Percentiles rank a stretch among this genome's conserved stretches.
Evolutionary conservation across 2,888 invertebrate species (phyloP).

Genomic region (Drosophila siamana): DNA sequence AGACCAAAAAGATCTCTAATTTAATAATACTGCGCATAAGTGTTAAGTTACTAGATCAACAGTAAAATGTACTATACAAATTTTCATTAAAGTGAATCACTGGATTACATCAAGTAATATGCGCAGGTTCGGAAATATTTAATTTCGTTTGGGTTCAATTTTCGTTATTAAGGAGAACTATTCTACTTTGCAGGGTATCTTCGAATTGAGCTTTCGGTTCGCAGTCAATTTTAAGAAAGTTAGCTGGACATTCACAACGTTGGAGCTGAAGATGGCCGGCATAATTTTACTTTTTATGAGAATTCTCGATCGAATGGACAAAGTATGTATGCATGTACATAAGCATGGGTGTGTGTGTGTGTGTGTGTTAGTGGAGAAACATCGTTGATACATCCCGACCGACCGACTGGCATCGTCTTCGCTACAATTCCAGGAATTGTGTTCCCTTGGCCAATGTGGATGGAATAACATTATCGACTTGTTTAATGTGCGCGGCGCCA

Average conservation of each 20-base stretch:
- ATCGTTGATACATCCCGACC: constrained; percentile 20
- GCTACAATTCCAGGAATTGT: constrained; percentile 73
- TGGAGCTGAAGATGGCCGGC: constrained; percentile 34
- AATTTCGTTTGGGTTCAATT: no score
- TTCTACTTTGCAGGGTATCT: constrained; percentile 13
- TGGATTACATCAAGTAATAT: background rate
- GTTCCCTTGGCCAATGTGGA: constrained; percentile 63
- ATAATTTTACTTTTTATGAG: constrained; percentile 50
- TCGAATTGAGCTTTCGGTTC: background rate
- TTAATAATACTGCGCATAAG: constrained; percentile 6
- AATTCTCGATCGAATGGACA: constrained; percentile 24
- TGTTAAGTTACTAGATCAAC: background rate
- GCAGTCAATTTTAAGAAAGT: background rate
- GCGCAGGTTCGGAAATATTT: no score
- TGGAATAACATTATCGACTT: constrained; percentile 75
- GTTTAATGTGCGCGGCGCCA: constrained; percentile 78
- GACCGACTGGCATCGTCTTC: constrained; percentile 34
- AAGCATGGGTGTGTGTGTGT: constrained; percentile 2
- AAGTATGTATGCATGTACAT: background rate
- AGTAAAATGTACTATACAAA: background rate
- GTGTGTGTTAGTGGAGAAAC: constrained; percentile 8
- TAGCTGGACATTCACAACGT: constrained; percentile 24
- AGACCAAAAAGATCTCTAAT: background rate
- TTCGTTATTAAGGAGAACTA: no score
- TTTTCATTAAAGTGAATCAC: background rate